Conservation (phyloP, 2,797 vertebrate species). For the Oceanodroma leucorhoa region DNA sequence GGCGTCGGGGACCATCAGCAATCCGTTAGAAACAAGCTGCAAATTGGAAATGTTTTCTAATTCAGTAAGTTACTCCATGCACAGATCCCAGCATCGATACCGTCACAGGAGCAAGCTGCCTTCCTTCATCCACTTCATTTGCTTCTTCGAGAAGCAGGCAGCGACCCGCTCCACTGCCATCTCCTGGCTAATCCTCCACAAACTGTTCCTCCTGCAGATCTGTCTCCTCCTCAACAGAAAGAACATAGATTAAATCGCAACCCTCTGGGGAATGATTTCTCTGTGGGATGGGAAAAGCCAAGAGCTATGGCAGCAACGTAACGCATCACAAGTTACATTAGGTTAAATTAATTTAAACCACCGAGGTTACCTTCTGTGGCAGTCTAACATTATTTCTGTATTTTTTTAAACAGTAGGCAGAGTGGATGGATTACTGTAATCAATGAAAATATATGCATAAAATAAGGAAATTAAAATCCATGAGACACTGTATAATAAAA, state of each 20-base stretch:
- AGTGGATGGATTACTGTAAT: neutral
- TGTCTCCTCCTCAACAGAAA: neutral
- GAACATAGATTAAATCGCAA: neutral
- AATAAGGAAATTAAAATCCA: neutral
- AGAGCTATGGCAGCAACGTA: neutral
- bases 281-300: neutral
- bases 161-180: neutral
- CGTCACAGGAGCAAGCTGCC: neutral
- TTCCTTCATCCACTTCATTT: neutral
- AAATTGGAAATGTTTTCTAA: neutral
- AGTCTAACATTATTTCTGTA: neutral
- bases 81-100: neutral
- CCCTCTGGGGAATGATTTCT: neutral
- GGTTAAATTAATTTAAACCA: neutral
- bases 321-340: fast-evolving
- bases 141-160: neutral
- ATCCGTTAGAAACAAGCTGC: neutral
- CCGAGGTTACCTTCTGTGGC: neutral
- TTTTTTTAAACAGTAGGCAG: neutral
- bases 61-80: neutral
- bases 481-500: neutral
- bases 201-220: neutral
- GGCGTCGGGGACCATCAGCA: neutral
- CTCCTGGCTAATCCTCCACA: neutral
- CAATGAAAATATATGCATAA: neutral